Base-by-base conservation (phyloP, 2,113 vertebrate species). In the Mesembrinibis cayennensis region DNA sequence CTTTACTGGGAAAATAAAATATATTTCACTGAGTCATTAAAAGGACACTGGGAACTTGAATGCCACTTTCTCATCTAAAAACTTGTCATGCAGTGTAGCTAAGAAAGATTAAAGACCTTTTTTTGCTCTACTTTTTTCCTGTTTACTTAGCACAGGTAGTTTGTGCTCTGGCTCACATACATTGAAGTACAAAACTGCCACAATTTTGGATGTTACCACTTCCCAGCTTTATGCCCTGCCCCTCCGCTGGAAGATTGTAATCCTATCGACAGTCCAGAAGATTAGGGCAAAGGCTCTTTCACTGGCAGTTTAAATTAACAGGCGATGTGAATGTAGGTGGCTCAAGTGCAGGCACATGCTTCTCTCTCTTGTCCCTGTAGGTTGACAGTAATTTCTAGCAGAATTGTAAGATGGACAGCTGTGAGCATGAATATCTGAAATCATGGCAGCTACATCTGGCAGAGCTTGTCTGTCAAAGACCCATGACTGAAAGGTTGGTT, bases 361-460 rank as follows among this genome's bases (percentile, higher is more conserved):
- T 44, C 63, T 73, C 49, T 82, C 69, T 63, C 70, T 52, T 19
- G 3, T 89, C 89, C 67, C 93, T 72, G 87, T 29, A 34, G 81
- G 87, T 27, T 94, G 95, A 53, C 91, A 93, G 81, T 49, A 69
- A 90, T 95, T 94, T 96, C 93, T 87, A 93, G 66, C 91, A 91
- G 90, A 61, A 71, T 2, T 56, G 73, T 40, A 14, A 77, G 87
- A 69, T n/a, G 87, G 93, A 95, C 93, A 96, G 96, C 91, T 95
- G 95, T 55, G 91, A 94, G 72, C 91, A 84, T 42, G 73, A 91
- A 85, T 79, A 89, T 87, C 91, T 3, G 27, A 89, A 96, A 93
- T 87, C 70, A 49, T 49, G 87, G 96, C 95, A 95, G 61, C 1
- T 27, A 27, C 93, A 87, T 76, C 95, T 94, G 96, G 96, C 94